These are phyloP conservation scores for Atethmia centrago DNA, from an alignment of 2,888 invertebrate genomes.

Conservation along the genomic window DNA sequence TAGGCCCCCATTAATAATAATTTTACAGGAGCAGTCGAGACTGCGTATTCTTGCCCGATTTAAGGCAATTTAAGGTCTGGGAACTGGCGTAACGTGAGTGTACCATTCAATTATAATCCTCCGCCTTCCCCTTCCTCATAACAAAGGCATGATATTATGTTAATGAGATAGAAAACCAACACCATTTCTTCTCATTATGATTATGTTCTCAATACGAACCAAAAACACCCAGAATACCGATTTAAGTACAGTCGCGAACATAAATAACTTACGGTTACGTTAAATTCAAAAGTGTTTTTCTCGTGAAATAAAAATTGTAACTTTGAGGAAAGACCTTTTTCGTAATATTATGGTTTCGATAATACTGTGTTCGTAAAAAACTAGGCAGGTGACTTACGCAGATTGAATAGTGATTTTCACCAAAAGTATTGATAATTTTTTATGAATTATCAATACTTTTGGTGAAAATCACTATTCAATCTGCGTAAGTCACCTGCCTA, in stretches of 20 bases:
- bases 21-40: too few species aligned
- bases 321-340: not conserved
- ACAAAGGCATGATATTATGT: not conserved
- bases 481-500: not conserved
- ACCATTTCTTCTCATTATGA: not conserved
- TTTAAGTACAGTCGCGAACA: not conserved
- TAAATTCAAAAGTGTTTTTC: too few species aligned
- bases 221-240: not conserved
- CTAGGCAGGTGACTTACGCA: too few species aligned
- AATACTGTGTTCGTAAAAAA: not conserved
- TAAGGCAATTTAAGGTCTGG: too few species aligned
- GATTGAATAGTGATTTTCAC: too few species aligned
- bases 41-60: too few species aligned
- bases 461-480: not conserved
- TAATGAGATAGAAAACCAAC: not conserved
- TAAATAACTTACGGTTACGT: too few species aligned
- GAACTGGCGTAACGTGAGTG: not conserved
- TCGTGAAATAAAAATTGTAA: not conserved
- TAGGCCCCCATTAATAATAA: too few species aligned
- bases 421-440: too few species aligned
- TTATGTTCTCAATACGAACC: not conserved
- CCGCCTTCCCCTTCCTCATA: not conserved
- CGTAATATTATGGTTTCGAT: not conserved
- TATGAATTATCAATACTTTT: too few species aligned
- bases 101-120: not conserved